Conservation (phyloP, 1,140 invertebrate genomes). For the Saccostrea echinata region DNA sequence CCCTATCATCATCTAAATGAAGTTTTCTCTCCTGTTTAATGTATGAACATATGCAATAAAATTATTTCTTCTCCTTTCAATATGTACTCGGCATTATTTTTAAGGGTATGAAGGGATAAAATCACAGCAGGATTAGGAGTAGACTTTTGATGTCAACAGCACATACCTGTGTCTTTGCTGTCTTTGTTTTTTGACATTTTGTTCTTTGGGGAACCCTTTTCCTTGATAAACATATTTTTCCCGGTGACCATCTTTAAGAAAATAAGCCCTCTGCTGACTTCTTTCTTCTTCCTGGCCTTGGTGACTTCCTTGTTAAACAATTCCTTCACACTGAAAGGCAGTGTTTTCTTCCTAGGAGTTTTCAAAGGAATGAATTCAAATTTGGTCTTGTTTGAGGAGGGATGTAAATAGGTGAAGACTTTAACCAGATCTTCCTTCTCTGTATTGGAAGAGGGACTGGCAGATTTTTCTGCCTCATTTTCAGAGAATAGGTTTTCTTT, state of each 20-base stretch:
- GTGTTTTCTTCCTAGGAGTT: conserved; percentile 29
- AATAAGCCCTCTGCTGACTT: conserved; percentile 18
- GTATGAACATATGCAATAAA: no score
- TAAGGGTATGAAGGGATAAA: no score
- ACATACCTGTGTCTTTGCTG: neutral
- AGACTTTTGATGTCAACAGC: neutral
- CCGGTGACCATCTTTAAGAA: conserved; percentile 26
- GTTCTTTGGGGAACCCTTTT: neutral
- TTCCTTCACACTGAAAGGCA: conserved; percentile 56
- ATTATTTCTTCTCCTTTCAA: no score
- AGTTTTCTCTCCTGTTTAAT: no score
- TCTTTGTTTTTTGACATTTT: neutral
- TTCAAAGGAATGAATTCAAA: conserved; percentile 48
- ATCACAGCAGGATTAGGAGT: no score
- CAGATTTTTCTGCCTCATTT: neutral
- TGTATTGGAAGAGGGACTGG: neutral
- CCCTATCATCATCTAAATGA: no score
- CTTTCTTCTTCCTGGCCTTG: conserved; percentile 40
- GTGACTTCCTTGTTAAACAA: conserved; percentile 50
- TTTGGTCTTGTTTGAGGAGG: conserved; percentile 42
- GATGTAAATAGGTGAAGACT: conserved; percentile 42
- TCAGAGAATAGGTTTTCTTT: neutral
- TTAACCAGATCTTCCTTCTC: conserved; percentile 42
- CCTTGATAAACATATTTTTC: neutral
- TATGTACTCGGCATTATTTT: no score